Evolutionary conservation across 2,888 invertebrate genomes (phyloP), one percentile per base, ranked within the genome.

Genomic region (Eulithis testata): DNA sequence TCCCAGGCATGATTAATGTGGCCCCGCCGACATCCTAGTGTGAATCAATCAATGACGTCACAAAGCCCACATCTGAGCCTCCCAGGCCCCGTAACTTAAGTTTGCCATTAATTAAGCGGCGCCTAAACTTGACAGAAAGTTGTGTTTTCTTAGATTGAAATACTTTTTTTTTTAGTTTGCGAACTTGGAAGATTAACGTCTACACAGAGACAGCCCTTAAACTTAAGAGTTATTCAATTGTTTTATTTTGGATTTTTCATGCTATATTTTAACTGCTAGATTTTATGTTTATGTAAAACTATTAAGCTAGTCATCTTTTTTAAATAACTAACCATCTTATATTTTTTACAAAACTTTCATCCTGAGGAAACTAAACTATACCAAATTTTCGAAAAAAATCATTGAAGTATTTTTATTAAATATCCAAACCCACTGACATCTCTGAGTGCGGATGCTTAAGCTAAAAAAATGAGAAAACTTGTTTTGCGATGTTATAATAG

Each of bases 41-140:
- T 76, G 76, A 84, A 86, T 87, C 86, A 85, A 87, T 86, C 87
- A 85, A 75, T 81, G 78, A 77, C 82, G 83, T 81, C 82, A 80
- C 73, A 70, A 65, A 65, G 65, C 66, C 72, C 73, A 75, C 79
- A 80, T 80, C 79, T 83, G 83, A 71, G 75, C 65, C 60, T 69
- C 68, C 77, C 81, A 78, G 52, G 11, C 73, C 57, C 70, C 69
- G 67, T 73, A 76, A 73, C 79, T 76, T 76, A 73, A 76, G 76
- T 73, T 78, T 74, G 72, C 57, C 73, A 79, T 77, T 76, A 76
- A 76, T 77, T 75, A 76, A 56, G 52, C 50, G 27, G 54, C 56
- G 36, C 66, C 70, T 69, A 60, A 70, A 72, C 70, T 72, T 73
- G 70, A 73, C 72, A 69, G 61, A 63, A 63, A 63, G 60, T 60